A percentile compares a stretch with the other conserved stretches of the same genome.
These are phyloP conservation scores for Leptinotarsa tumamoca DNA, from an alignment of 2,888 invertebrate genomes.

Conservation along the genomic window DNA sequence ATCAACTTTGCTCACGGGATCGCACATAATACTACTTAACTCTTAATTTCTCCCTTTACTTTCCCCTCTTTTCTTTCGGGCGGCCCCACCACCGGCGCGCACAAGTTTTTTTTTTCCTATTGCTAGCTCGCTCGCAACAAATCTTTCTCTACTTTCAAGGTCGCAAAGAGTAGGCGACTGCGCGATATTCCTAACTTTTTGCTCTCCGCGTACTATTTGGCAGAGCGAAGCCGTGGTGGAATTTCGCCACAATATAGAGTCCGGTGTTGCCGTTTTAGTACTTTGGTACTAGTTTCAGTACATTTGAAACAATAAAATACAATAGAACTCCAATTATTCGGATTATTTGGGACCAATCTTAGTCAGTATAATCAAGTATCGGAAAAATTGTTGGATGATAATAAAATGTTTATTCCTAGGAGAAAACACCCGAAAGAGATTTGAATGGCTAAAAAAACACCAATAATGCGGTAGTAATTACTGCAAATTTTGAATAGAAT, in stretches of 20 bases:
- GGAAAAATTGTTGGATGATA: too few relatives aligned
- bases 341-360: too few relatives aligned
- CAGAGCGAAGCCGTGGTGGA: slow-evolving; percentile 46
- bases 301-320: too few relatives aligned
- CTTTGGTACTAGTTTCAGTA: too few relatives aligned
- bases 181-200: slow-evolving; percentile 49
- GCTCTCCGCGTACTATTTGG: slow-evolving; percentile 52
- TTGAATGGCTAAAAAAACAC: too few relatives aligned
- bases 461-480: too few relatives aligned
- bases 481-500: too few relatives aligned
- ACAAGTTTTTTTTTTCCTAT: slow-evolving; percentile 62
- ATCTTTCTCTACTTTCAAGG: slow-evolving; percentile 67
- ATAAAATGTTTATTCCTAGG: too few relatives aligned
- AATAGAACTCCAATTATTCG: too few relatives aligned
- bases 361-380: too few relatives aligned
- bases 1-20: slow-evolving; percentile 62
- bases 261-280: too few relatives aligned
- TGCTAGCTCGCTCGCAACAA: slow-evolving; percentile 63
- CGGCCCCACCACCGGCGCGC: slow-evolving; percentile 57
- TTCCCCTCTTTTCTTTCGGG: slow-evolving; percentile 66
- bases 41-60: slow-evolving; percentile 68
- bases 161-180: slow-evolving; percentile 60
- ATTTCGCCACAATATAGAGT: slow-evolving; percentile 57
- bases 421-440: too few relatives aligned
- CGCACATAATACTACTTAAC: slow-evolving; percentile 64